Evolutionary conservation across 2,113 vertebrate species (phyloP).

Genomic region (Suncus etruscus): DNA sequence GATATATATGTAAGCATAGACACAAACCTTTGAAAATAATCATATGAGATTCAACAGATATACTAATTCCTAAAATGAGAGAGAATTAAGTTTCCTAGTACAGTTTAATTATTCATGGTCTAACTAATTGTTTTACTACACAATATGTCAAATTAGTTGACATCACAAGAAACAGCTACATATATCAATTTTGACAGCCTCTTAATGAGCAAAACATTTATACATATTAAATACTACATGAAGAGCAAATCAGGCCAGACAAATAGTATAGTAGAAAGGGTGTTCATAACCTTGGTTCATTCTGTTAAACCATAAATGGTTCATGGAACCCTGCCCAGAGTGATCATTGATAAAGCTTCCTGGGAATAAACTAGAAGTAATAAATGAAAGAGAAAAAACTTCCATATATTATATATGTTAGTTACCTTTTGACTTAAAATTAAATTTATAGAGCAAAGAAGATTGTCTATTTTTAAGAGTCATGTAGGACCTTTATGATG

Average conservation of each 20-base stretch:
- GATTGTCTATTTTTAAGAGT: background rate
- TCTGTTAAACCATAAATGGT: too few species aligned
- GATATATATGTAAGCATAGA: background rate
- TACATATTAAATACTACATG: slow-evolving; percentile 27
- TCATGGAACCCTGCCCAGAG: too few species aligned
- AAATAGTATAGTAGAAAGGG: too few species aligned
- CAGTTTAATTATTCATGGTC: background rate
- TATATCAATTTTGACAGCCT: slow-evolving; percentile 16
- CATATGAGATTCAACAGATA: background rate
- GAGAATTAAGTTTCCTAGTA: background rate
- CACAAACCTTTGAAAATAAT: background rate
- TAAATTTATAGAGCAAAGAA: slow-evolving; percentile 37
- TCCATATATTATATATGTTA: background rate
- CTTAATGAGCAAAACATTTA: slow-evolving; percentile 45
- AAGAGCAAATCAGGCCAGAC: too few species aligned
- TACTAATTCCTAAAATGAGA: background rate
- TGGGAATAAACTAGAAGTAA: too few species aligned
- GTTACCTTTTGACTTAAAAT: slow-evolving; percentile 36
- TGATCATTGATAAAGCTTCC: too few species aligned
- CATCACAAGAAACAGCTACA: slow-evolving; percentile 30
- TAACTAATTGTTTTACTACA: slow-evolving; percentile 27
- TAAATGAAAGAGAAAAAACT: too few species aligned
- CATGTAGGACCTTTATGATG: slow-evolving; percentile 24
- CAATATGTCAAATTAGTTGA: slow-evolving; percentile 42
- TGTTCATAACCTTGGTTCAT: too few species aligned